Evolutionary conservation across 2,888 invertebrate genomes (phyloP), one percentile per base, ranked within the genome.

Genomic region (Epinotia demarniana): DNA sequence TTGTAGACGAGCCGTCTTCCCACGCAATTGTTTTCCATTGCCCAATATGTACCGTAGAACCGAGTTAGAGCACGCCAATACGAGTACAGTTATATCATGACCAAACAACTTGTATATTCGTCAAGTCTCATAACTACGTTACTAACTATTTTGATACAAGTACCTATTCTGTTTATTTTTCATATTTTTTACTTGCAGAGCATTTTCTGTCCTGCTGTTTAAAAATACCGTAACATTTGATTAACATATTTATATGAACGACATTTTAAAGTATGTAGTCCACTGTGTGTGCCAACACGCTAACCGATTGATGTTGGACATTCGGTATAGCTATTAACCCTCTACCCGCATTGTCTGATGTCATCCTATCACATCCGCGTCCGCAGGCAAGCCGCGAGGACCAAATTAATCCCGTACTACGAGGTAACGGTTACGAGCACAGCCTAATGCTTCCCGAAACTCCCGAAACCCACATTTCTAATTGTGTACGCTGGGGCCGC

Each of bases 11-110:
- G 76, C 77, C 80, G 78, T 84, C 87, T 88, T 90, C 92, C 91
- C 90, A 92, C 91, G 88, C 90, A 84, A 85, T 86, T 86, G 86
- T 89, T 85, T 84, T 86, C 80, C 81, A 81, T 81, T 79, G 79
- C 81, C 78, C 81, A 83, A 77, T 80, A 77, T 79, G 81, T 75
- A 71, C 73, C 71, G 79, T 80, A 78, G 75, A 66, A 77, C 77
- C 79, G 79, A 78, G 79, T 81, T 79, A 78, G 79, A 79, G 78
- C 79, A 79, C 77, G 77, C 76, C 69, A 76, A 78, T 79, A 76
- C 76, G 67, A 76, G 77, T 79, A 76, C 71, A 74, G 67, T 77
- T 78, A 76, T 72, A 62, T 73, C 58, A 67, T 69, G 61, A 62
- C 57, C 64, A 63, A 64, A 57, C 61, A 64, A 43, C 19, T 16